Base-by-base conservation (phyloP, 2,888 invertebrate species). In the Mythimna albipuncta region DNA sequence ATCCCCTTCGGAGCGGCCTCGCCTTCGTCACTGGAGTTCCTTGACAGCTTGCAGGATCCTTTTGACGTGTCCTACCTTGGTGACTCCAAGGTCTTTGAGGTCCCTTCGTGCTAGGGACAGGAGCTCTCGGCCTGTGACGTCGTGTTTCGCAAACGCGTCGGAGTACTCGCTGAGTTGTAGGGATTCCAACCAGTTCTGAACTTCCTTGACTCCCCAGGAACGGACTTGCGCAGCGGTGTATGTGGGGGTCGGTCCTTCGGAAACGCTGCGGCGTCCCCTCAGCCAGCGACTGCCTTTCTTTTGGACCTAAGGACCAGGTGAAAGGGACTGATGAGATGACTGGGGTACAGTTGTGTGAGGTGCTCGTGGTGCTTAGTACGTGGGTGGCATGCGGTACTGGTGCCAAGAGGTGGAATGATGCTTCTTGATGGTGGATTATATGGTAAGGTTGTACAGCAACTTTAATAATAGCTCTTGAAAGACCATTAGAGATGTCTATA, bases 51-150 rank as follows among this genome's bases (percentile, higher is more conserved):
- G 98, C 82, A 99, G 97, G 85, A 99, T 98, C 89, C 99, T 97
- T 95, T 99, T 99, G 47, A 99, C 98, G 92, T 99, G 99, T 0
- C 99, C 99, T 66, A 99, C 98, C 96, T 99, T 99, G 13, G 98
- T 98, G 69, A 99, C 98, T 11, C 99, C 99, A 62, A 99, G 97
- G 84, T 99, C 99, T 91, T 99, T 97, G 6, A 98, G 96, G 92
- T 99, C 98, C 21, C 99, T 96, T 67, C 99, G 96, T 4, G 99
- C 99, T 72, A 99, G 95, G 0, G 98, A 97, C 6, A 99, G 96
- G 47, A 99, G 96, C 91, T 99, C 99, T 52, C 98, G 97, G 2
- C 99, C 99, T 50, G 99, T 97, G 88, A 99, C 98, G 94, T 99
- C 99, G 91, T 99, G 98, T 72, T 97, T 97, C 32, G 98, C 97